phyloP scores from a whole-genome alignment of 1,140 invertebrate genomes.

The Formica exsecta region DNA sequence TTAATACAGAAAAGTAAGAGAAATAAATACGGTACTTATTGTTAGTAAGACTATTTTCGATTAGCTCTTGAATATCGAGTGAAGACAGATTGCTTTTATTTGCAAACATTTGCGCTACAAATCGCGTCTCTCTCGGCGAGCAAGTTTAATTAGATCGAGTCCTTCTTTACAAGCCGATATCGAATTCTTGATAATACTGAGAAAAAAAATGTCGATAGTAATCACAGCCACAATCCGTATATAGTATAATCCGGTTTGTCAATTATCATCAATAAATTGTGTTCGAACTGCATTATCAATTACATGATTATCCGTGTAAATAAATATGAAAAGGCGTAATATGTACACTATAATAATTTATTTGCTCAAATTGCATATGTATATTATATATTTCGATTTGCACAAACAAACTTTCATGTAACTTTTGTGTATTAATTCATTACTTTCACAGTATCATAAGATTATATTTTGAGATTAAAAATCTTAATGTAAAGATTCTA shows the following conservation, averaged over 20 bases:
- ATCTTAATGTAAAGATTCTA: not conserved
- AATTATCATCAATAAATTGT: constrained; percentile 69
- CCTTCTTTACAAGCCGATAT: constrained; percentile 47
- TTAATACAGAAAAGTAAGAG: not conserved
- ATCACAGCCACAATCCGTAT: constrained; percentile 27
- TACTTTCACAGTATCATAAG: not conserved
- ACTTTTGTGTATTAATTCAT: not conserved
- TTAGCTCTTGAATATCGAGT: constrained; percentile 22
- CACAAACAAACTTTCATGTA: not conserved
- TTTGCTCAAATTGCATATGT: not conserved
- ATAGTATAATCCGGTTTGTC: constrained; percentile 60
- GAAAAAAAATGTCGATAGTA: constrained; percentile 18
- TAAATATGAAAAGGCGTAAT: constrained; percentile 59
- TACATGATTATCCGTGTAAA: not conserved
- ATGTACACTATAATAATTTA: constrained; percentile 22
- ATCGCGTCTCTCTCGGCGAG: not conserved
- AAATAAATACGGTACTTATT: not conserved
- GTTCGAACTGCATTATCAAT: constrained; percentile 41
- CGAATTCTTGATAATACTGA: constrained; percentile 44
- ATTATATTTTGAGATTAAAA: not conserved
- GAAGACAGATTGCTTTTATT: constrained; percentile 26
- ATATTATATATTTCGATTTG: constrained; percentile 30
- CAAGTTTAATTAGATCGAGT: constrained; percentile 60
- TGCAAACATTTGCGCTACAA: constrained; percentile 13
- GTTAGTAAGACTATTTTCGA: constrained; percentile 26